Conservation (phyloP, 2,113 vertebrate genomes). For the Poecilia latipinna region DNA sequence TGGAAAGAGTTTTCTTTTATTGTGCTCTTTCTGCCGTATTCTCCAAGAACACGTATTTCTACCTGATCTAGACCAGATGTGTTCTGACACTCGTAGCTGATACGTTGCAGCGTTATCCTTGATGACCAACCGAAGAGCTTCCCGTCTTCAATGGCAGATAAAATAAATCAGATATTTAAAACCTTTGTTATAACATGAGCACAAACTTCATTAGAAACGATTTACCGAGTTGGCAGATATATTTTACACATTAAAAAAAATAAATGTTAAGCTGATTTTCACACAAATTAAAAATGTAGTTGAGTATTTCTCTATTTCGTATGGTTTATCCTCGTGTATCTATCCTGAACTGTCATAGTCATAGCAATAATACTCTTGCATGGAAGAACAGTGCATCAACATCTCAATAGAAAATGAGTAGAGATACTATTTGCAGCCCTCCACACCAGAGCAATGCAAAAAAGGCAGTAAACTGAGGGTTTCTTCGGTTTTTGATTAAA, state of each 20-base stretch:
- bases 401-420: no score
- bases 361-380: no score
- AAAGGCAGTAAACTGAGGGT: background rate
- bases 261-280: background rate
- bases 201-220: background rate
- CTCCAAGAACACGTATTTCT: constrained; percentile 79
- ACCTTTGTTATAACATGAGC: background rate
- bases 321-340: background rate
- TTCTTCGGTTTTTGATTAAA: background rate
- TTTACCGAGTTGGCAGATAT: background rate
- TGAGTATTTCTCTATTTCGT: background rate
- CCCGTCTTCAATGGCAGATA: no score
- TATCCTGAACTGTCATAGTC: background rate
- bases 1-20: background rate
- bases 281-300: background rate
- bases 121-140: background rate
- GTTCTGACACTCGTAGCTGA: constrained; percentile 7
- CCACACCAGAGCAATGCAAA: background rate
- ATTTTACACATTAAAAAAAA: background rate
- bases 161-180: background rate
- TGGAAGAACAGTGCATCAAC: background rate
- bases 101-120: background rate
- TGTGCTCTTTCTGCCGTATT: constrained; percentile 51
- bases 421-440: background rate
- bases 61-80: constrained; percentile 1